Evolutionary conservation across 1,140 invertebrate species (phyloP).

Genomic region (Elysia chlorotica): DNA sequence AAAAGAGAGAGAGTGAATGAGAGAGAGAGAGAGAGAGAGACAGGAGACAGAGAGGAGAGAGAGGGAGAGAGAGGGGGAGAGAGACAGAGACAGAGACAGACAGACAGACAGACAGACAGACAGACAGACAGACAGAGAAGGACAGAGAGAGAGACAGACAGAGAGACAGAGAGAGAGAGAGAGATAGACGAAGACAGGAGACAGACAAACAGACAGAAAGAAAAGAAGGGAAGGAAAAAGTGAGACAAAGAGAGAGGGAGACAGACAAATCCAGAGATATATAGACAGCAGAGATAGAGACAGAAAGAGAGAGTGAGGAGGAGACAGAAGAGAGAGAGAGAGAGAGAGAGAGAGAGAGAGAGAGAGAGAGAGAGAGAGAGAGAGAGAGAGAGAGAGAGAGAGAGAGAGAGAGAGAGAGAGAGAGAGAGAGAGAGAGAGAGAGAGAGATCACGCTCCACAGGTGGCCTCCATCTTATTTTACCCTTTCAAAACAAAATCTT

Average conservation of each 20-base stretch:
- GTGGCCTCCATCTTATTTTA: no score
- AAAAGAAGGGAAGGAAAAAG: neutral
- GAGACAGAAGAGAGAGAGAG: neutral
- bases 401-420: neutral
- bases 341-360: slow-evolving; percentile 4
- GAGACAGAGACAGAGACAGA: neutral
- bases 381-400: neutral
- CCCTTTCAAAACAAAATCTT: no score
- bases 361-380: slow-evolving; percentile 12
- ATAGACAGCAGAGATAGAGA: neutral
- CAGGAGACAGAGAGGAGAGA: neutral
- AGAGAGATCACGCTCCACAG: no score
- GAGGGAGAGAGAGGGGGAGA: neutral
- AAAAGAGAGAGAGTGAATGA: neutral
- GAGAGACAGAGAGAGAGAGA: neutral
- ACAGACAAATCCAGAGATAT: slow-evolving; percentile 12
- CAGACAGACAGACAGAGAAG: neutral
- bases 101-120: neutral
- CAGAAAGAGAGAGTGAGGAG: slow-evolving; percentile 6
- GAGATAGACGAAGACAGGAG: neutral
- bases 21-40: neutral
- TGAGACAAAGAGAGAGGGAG: neutral
- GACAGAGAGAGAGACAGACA: neutral
- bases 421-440: no score
- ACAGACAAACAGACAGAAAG: neutral